Evolutionary conservation across 2,113 vertebrate genomes (phyloP).

Genomic region (Platichthys stellatus): DNA sequence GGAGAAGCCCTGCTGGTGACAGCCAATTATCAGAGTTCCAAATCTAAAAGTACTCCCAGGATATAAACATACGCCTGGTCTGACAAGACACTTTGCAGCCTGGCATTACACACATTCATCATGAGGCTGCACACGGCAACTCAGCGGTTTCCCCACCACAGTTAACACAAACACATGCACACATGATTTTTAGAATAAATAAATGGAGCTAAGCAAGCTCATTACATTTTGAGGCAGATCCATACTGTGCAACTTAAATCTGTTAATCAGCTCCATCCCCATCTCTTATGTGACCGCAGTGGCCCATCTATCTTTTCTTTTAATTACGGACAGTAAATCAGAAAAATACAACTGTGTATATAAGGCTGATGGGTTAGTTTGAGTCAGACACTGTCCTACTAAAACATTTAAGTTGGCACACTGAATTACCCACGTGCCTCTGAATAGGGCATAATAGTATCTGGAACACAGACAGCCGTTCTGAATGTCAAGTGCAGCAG

Average conservation of each 20-base stretch:
- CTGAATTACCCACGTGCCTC: background rate
- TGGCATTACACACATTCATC: slow-evolving; percentile 16
- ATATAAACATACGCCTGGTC: slow-evolving; percentile 35
- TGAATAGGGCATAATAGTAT: background rate
- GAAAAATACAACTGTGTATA: background rate
- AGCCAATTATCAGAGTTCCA: slow-evolving; percentile 14
- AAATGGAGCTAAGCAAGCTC: background rate
- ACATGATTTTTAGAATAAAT: background rate
- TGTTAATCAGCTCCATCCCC: background rate
- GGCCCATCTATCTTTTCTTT: background rate
- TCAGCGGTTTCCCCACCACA: too few relatives aligned
- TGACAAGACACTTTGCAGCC: slow-evolving; percentile 26
- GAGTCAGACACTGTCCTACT: background rate
- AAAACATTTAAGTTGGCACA: background rate
- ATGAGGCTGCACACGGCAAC: background rate
- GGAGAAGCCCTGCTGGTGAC: slow-evolving; percentile 14
- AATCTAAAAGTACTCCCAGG: background rate
- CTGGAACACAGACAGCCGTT: background rate
- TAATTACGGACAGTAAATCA: background rate
- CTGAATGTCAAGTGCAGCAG: background rate
- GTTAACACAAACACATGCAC: background rate
- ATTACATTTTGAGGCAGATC: background rate
- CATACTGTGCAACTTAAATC: background rate
- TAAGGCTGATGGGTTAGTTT: background rate
- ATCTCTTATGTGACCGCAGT: slow-evolving; percentile 7